Percentiles rank a stretch among this genome's conserved stretches.
These are phyloP conservation scores for Crenuchus spilurus DNA, from an alignment of 2,797 vertebrate genomes.

Conservation along the genomic window DNA sequence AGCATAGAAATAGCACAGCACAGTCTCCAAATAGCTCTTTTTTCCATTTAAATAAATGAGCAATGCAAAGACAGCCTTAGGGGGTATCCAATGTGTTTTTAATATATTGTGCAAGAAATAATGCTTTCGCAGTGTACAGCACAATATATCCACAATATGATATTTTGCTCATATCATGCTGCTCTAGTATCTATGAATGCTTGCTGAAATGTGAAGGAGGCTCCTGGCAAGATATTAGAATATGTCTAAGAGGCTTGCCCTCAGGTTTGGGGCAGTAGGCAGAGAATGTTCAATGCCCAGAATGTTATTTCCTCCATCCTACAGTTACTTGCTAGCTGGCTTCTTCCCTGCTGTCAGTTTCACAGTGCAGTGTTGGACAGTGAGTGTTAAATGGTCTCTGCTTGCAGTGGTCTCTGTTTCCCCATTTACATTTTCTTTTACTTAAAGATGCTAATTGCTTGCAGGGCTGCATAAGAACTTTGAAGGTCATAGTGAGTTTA, in stretches of 20 bases:
- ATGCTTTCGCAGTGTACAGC: not conserved
- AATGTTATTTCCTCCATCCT: constrained; percentile 60
- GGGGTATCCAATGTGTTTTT: too few relatives aligned
- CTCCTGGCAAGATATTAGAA: constrained; percentile 23
- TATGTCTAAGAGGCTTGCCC: not conserved
- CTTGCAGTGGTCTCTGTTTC: not conserved
- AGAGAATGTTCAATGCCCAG: constrained; percentile 33
- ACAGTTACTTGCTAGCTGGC: constrained; percentile 53
- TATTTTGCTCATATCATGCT: not conserved
- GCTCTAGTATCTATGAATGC: not conserved
- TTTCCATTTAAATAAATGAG: too few relatives aligned
- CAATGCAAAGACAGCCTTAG: too few relatives aligned
- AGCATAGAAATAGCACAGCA: too few relatives aligned
- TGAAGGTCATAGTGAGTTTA: constrained; percentile 40
- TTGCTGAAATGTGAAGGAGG: constrained; percentile 18
- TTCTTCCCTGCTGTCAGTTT: not conserved
- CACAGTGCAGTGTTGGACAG: constrained; percentile 12
- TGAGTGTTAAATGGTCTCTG: constrained; percentile 1
- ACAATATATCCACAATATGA: not conserved
- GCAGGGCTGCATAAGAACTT: not conserved
- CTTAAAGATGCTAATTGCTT: constrained; percentile 23
- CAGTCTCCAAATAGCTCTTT: too few relatives aligned
- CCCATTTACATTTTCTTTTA: not conserved
- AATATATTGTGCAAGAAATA: too few relatives aligned
- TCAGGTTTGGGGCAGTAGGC: constrained; percentile 11